A percentile compares a stretch with the other conserved stretches of the same genome.
Evolutionary conservation across 2,888 invertebrate genomes (phyloP).

Genomic region (Drosophila setosimentum): DNA sequence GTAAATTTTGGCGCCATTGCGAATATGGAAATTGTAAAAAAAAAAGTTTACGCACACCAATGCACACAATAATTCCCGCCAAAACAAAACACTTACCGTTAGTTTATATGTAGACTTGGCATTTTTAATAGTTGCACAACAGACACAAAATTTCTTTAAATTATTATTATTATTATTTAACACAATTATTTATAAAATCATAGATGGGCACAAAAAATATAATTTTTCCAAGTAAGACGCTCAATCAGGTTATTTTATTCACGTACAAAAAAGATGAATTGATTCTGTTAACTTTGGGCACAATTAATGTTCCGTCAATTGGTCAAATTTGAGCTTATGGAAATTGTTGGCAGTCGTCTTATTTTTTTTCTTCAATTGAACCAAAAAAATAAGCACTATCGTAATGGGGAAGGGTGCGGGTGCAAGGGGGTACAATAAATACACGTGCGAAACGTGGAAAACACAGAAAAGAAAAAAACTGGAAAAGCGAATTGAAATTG

Average conservation of each 20-base stretch:
- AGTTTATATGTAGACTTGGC: slow-evolving; percentile 18
- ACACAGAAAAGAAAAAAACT: slow-evolving; percentile 35
- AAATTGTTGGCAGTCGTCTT: slow-evolving; percentile 56
- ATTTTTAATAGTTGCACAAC: slow-evolving; percentile 30
- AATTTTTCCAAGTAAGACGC: slow-evolving; percentile 47
- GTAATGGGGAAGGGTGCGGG: no score
- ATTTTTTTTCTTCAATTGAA: slow-evolving; percentile 54
- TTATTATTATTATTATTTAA: slow-evolving; percentile 33
- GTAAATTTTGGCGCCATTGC: slow-evolving; percentile 48
- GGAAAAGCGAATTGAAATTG: slow-evolving; percentile 41
- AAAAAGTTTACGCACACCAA: slow-evolving; percentile 21
- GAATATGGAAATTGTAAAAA: slow-evolving; percentile 9
- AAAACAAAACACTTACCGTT: slow-evolving; percentile 68
- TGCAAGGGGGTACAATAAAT: slow-evolving; percentile 44
- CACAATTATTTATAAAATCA: slow-evolving; percentile 65
- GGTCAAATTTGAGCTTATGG: slow-evolving; percentile 58
- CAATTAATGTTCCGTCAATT: slow-evolving; percentile 71
- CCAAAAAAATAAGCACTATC: slow-evolving; percentile 65
- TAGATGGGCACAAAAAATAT: slow-evolving; percentile 28
- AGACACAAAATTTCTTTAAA: slow-evolving; percentile 44
- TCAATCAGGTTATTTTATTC: slow-evolving; percentile 25
- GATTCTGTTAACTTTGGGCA: slow-evolving; percentile 32
- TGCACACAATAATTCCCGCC: slow-evolving; percentile 53
- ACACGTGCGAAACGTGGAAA: slow-evolving; percentile 63
- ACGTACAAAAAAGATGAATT: slow-evolving; percentile 50